phyloP scores from a whole-genome alignment of 2,888 invertebrate species.

The Napeogenes sylphis region DNA sequence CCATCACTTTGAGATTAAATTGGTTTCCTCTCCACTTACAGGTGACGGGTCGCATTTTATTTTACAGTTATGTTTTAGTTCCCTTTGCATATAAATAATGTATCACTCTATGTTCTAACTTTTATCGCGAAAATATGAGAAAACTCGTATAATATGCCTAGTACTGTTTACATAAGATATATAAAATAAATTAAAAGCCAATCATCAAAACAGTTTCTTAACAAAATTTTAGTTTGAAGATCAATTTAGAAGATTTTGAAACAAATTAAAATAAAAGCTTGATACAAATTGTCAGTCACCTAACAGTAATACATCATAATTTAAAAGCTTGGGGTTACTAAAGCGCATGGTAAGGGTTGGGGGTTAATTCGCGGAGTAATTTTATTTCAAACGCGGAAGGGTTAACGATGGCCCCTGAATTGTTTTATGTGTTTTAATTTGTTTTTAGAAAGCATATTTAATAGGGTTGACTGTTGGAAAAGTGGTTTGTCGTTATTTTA shows the following conservation, averaged over 20 bases:
- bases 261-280: constrained; percentile 1
- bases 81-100: background rate
- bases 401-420: constrained; percentile 62
- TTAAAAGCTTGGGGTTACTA: constrained; percentile 43
- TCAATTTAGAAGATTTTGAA: too few relatives aligned
- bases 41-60: constrained; percentile 10
- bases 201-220: too few relatives aligned
- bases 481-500: constrained; percentile 16
- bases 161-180: background rate
- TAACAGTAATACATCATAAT: constrained; percentile 51
- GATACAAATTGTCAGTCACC: constrained; percentile 22
- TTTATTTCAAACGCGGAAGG: constrained; percentile 58
- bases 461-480: constrained; percentile 31
- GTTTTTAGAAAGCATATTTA: constrained; percentile 50
- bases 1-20: constrained; percentile 20
- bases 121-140: background rate
- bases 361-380: constrained; percentile 63
- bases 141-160: background rate
- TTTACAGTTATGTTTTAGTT: constrained; percentile 3
- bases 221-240: too few relatives aligned
- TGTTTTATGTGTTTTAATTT: constrained; percentile 73
- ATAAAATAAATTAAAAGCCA: too few relatives aligned
- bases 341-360: constrained; percentile 36
- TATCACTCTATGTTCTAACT: background rate
- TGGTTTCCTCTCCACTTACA: constrained; percentile 25